These are phyloP conservation scores for Lasioglossum figueresi DNA, from an alignment of 2,888 invertebrate genomes.

Conservation along the genomic window DNA sequence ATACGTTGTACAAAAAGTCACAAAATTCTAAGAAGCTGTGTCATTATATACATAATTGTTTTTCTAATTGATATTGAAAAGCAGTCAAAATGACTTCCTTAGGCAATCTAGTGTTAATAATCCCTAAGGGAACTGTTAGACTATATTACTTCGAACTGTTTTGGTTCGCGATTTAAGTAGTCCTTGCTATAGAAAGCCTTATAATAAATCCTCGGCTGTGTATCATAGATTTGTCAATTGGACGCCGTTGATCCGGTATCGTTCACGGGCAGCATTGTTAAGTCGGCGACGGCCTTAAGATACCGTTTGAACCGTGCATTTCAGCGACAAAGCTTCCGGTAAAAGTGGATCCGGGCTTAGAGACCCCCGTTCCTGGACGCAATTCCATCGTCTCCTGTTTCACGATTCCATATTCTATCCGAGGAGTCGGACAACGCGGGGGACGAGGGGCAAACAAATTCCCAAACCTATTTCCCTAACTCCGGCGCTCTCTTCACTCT, in stretches of 20 bases:
- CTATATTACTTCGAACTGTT: not conserved
- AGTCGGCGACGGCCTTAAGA: not conserved
- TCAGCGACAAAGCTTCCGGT: not conserved
- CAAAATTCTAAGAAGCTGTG: too few species aligned
- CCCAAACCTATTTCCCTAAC: constrained; percentile 83
- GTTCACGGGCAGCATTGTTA: not conserved
- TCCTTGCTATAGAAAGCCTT: not conserved
- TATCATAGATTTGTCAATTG: not conserved
- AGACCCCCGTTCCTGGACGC: constrained; percentile 55
- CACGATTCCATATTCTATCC: constrained; percentile 80
- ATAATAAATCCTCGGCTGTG: not conserved
- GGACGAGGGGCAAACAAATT: constrained; percentile 80
- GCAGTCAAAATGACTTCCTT: too few species aligned
- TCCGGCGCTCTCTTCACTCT: constrained; percentile 67
- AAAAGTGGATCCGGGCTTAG: not conserved
- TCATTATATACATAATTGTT: too few species aligned
- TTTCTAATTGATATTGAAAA: too few species aligned
- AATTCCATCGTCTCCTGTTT: constrained; percentile 76
- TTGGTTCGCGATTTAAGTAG: not conserved
- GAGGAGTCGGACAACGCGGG: constrained; percentile 61
- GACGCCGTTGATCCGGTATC: not conserved
- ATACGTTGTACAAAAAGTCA: too few species aligned
- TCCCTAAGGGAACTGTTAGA: not conserved
- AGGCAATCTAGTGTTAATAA: too few species aligned
- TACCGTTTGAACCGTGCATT: not conserved